These are phyloP conservation scores for Steromphala cineraria DNA, from an alignment of 2,888 invertebrate genomes.

Conservation along the genomic window DNA sequence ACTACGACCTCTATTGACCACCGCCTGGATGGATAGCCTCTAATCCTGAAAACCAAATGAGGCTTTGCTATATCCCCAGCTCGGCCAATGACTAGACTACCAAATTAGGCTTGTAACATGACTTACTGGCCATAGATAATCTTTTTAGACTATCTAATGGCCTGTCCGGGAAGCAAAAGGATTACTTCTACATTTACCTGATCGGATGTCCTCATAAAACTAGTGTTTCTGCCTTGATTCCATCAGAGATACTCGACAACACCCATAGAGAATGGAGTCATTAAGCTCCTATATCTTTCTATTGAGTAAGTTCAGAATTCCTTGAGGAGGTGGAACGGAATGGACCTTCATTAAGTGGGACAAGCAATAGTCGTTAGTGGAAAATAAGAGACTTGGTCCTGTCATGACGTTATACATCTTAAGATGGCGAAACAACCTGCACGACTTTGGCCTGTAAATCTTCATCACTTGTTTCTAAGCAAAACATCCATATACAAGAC, in stretches of 20 bases:
- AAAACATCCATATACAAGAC: not conserved
- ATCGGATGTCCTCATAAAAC: constrained; percentile 4
- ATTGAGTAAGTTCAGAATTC: constrained; percentile 8
- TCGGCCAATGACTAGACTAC: not conserved
- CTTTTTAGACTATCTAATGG: constrained; percentile 4
- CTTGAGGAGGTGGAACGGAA: not conserved
- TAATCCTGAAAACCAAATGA: not conserved
- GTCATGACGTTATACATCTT: not conserved
- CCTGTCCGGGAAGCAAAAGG: constrained; percentile 2
- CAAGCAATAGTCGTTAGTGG: constrained; percentile 5
- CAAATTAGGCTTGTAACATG: constrained; percentile 5
- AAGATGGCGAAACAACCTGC: not conserved
- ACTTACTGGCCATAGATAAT: constrained; percentile 8
- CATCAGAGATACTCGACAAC: not conserved
- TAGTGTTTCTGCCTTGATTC: constrained; percentile 10
- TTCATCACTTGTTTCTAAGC: not conserved
- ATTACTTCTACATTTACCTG: constrained; percentile 10
- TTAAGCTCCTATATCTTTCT: constrained; percentile 1
- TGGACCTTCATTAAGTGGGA: constrained; percentile 6
- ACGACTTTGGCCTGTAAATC: not conserved
- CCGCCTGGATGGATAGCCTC: not conserved
- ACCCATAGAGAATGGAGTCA: not conserved
- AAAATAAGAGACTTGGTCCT: constrained; percentile 2
- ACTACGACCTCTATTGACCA: not conserved
- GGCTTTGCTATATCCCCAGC: not conserved